Evolutionary conservation across 2,888 invertebrate species (phyloP), one percentile per base, ranked within the genome.

Genomic region (Scaptomyza polygonia): DNA sequence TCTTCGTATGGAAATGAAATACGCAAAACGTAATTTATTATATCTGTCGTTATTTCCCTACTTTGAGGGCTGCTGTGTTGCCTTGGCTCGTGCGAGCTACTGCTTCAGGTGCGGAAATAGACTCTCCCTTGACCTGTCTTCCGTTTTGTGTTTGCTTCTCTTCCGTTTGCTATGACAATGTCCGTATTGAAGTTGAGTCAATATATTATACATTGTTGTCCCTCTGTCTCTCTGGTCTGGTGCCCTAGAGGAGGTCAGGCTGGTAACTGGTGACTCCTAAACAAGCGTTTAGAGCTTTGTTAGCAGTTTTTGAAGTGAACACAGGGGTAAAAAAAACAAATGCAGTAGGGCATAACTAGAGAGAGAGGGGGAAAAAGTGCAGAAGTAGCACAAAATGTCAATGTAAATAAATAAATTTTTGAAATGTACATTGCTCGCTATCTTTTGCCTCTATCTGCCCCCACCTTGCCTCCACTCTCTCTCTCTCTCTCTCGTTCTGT

Each of bases 381-480:
- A 80, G 77, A 83, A 81, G 84, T 86, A 83, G 81, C 81, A 81
- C 80, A 81, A 81, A 81, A 81, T 86, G 86, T 83, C 86, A 81
- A 81, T 81, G 81, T 86, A 86, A 81, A 81, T 81, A 81, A 81
- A 81, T 81, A 81, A 77, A 86, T 81, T 81, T 73, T 79, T 80
- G 81, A 86, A 81, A 80, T 71, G 80, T 86, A 81, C 80, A 67
- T 77, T 68, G 62, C 59, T 62, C 45, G 73, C 73, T 81, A 72
- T 76, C 61, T 39, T 62, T 16, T 57, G 67, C 43, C 63, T 54
- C 72, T 44, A 76, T 74, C 59, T 66, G 16, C 5, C 47, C 12
- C 18, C 11, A 7, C 18, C 16, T n/a, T 47, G 18, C 14, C 11
- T 36, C 12, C 11, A 32, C 12, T 39, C 58, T 51, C 42, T 25